These are phyloP conservation scores for Sterna hirundo DNA, from an alignment of 2,113 vertebrate species.

Conservation along the genomic window DNA sequence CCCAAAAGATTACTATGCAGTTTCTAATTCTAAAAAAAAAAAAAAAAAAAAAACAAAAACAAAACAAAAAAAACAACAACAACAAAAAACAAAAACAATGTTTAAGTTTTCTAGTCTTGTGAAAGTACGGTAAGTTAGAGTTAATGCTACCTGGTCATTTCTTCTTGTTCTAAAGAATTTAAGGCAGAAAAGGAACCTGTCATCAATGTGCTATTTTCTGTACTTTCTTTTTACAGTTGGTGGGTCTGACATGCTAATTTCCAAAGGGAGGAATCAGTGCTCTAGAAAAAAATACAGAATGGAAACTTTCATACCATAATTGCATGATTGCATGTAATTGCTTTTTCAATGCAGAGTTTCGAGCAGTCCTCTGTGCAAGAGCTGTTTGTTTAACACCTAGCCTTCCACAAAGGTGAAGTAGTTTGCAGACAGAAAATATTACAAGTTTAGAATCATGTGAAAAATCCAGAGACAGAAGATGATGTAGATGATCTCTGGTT, in stretches of 20 bases:
- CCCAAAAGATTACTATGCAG: not conserved
- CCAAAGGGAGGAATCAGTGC: not conserved
- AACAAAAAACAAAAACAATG: not conserved
- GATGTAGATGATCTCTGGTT: not conserved
- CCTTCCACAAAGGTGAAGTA: not conserved
- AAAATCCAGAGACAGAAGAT: not conserved
- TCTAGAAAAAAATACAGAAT: not conserved
- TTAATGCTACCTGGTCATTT: not conserved
- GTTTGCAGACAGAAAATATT: not conserved
- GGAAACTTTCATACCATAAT: not conserved
- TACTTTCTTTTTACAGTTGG: not conserved
- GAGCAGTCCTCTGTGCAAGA: not conserved
- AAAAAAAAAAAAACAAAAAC: not conserved
- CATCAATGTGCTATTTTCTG: not conserved
- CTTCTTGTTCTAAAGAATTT: not conserved
- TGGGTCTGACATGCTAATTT: not conserved
- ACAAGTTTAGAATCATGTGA: not conserved
- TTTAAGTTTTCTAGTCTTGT: not conserved
- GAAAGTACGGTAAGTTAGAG: not conserved
- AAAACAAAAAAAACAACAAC: too few species aligned
- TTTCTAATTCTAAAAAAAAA: not conserved
- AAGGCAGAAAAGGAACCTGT: not conserved
- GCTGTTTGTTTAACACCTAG: not conserved
- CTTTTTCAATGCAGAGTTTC: not conserved
- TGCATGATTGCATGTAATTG: not conserved